Conservation (phyloP, 2,113 vertebrate species). For the Neomonachus schauinslandi region DNA sequence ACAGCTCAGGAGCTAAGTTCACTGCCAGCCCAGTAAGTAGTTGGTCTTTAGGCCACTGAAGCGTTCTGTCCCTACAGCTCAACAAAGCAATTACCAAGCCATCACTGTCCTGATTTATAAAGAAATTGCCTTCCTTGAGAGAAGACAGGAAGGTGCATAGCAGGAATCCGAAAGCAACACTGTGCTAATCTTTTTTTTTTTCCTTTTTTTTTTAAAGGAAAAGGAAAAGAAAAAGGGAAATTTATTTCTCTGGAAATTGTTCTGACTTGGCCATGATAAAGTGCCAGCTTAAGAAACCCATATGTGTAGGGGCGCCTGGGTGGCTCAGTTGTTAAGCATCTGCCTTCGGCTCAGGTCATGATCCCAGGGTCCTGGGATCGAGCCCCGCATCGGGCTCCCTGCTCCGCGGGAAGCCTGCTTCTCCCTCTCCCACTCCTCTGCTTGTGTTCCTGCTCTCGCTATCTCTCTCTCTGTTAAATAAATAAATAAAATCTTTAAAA, state of each 20-base stretch:
- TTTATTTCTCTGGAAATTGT: conserved; percentile 27
- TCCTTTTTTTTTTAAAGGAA: too few relatives aligned
- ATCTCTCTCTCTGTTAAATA: too few relatives aligned
- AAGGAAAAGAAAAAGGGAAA: background rate
- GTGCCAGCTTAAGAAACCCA: background rate
- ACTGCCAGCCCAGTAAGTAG: background rate
- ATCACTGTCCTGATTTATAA: conserved; percentile 44
- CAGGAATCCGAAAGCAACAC: conserved; percentile 20
- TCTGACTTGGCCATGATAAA: conserved; percentile 6
- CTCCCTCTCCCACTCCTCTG: too few relatives aligned
- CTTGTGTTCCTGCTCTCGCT: too few relatives aligned
- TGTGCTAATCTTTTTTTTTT: background rate
- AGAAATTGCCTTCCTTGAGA: conserved; percentile 56
- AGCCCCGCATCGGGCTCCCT: too few relatives aligned
- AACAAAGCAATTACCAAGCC: conserved; percentile 39
- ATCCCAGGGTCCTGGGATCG: too few relatives aligned
- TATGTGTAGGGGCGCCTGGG: too few relatives aligned
- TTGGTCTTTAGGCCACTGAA: background rate
- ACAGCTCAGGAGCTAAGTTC: background rate
- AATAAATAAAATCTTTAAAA: too few relatives aligned
- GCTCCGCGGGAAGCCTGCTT: too few relatives aligned
- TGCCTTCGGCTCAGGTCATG: too few relatives aligned
- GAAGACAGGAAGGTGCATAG: conserved; percentile 1
- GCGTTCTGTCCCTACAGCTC: conserved; percentile 50
- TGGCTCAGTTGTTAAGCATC: too few relatives aligned